Evolutionary conservation across 2,113 vertebrate genomes (phyloP).

Genomic region (Nestor notabilis): DNA sequence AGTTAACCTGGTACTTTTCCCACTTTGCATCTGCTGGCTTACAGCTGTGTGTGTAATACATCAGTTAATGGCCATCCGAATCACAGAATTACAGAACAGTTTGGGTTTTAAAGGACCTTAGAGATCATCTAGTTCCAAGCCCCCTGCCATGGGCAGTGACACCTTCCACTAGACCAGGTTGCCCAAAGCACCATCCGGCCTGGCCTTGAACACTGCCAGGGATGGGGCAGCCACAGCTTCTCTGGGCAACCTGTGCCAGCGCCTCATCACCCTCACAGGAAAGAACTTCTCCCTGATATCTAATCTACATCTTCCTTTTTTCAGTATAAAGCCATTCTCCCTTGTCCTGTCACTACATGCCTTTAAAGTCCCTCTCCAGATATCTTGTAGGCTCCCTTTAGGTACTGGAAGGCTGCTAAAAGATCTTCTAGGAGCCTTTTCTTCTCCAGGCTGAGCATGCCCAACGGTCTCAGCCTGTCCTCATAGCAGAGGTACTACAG

Average conservation of each 20-base stretch:
- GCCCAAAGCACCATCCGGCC: accelerated
- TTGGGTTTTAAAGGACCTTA: not conserved
- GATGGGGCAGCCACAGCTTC: accelerated
- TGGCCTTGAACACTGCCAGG: not conserved
- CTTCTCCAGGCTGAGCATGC: not conserved
- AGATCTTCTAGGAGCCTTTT: not conserved
- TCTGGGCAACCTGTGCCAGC: not conserved
- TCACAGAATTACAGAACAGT: not conserved
- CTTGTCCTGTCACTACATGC: not conserved
- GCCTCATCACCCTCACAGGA: not conserved
- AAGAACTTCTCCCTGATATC: not conserved
- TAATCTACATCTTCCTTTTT: not conserved
- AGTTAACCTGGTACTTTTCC: not conserved
- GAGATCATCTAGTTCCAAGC: not conserved
- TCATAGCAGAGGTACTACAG: not conserved
- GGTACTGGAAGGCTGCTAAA: not conserved
- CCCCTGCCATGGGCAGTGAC: not conserved
- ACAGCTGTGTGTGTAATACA: not conserved
- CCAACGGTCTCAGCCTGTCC: not conserved
- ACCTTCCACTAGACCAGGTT: not conserved
- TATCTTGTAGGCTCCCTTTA: not conserved
- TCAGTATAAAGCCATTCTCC: not conserved
- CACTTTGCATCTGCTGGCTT: not conserved
- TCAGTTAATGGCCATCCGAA: not conserved
- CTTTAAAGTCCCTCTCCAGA: not conserved